Base-by-base conservation (phyloP, 2,113 vertebrate species). In the Otolemur garnettii region DNA sequence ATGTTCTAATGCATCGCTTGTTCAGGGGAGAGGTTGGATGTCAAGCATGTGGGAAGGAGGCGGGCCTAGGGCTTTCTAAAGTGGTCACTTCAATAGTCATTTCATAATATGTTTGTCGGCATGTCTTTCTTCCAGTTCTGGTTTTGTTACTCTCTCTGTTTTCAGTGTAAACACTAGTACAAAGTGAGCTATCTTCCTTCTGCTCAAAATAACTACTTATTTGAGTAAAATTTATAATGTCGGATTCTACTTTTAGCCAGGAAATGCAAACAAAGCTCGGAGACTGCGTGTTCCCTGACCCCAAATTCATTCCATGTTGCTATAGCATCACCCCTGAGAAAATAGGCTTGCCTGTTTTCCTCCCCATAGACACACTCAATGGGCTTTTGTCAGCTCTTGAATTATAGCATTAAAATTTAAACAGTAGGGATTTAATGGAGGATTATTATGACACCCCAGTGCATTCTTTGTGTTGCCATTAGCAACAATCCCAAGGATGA, bases 401-500 rank as follows among this genome's bases (percentile, higher is more conserved):
- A 99, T 98, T 99, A 98, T 98, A 98, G 98, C 98, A 98, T 99
- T 99, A 99, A 98, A 99, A 99, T 99, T 99, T 98, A 99, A 99
- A 98, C 98, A 98, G 98, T 98, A 96, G 94, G 98, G 98, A 98
- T 98, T 99, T 99, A 98, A 99, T 98, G 98, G 98, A 98, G 98
- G 98, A 99, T 98, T 99, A 99, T 99, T 99, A 99, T 99, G 99
- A 99, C 98, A 99, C 98, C 97, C 98, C 91, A 64, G 92, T 97
- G 90, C 98, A 98, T 99, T 99, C 98, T 97, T 98, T 97, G 91
- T 98, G 98, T 98, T 98, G 97, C 98, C 96, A 92, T 96, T 98
- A 98, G 98, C 98, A 98, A 99, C 98, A 97, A 97, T 94, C 93
- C 84, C 66, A 97, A 97, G 93, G 96, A 98, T 97, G 95, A 97